Evolutionary conservation across 1,140 invertebrate species (phyloP).

Genomic region (Anastatus disparis): DNA sequence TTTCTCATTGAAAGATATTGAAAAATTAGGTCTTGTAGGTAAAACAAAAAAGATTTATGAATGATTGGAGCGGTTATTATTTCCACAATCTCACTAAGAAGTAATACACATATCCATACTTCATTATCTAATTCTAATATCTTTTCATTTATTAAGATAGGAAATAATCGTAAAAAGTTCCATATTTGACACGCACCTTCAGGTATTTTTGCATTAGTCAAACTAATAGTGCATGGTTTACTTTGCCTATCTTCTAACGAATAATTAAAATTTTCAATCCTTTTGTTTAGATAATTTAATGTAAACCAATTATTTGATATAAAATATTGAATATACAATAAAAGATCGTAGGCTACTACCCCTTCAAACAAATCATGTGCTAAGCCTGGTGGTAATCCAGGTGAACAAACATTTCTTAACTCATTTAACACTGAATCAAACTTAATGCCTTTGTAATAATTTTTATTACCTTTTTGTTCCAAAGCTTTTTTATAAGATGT

Average conservation of each 20-base stretch:
- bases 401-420: background rate
- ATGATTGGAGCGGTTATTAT: background rate
- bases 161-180: conserved; percentile 27
- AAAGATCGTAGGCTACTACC: conserved; percentile 40
- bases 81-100: background rate
- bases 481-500: conserved; percentile 37
- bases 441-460: background rate
- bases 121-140: conserved; percentile 35
- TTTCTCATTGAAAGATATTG: conserved; percentile 33
- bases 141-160: conserved; percentile 7
- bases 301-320: background rate
- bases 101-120: conserved; percentile 27
- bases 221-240: background rate
- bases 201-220: conserved; percentile 22
- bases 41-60: conserved; percentile 33
- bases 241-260: too few relatives aligned
- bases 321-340: background rate
- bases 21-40: conserved; percentile 34
- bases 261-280: background rate
- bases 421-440: background rate
- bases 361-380: background rate
- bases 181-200: conserved; percentile 42
- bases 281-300: background rate
- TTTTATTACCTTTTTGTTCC: conserved; percentile 10
- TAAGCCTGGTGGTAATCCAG: background rate